A percentile compares a stretch with the other conserved stretches of the same genome.
These are phyloP conservation scores for Notodonta dromedarius DNA, from an alignment of 2,888 invertebrate species.

Conservation along the genomic window DNA sequence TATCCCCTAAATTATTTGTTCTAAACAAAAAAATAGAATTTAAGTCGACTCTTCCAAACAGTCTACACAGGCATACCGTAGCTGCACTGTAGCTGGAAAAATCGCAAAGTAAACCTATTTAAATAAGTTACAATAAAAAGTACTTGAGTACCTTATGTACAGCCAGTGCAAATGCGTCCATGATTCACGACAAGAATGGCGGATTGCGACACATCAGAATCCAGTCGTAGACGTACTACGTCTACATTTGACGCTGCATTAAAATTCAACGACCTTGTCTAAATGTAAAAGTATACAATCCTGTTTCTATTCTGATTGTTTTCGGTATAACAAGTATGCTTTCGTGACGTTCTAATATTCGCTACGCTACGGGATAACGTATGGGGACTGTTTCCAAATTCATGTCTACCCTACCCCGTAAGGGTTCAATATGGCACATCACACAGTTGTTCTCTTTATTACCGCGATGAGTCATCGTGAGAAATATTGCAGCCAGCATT, in stretches of 20 bases:
- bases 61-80: too few relatives aligned
- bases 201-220: neutral
- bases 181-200: neutral
- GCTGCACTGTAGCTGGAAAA: too few relatives aligned
- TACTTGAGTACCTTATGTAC: neutral
- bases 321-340: neutral
- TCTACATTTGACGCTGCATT: neutral
- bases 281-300: neutral
- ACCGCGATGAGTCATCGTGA: conserved; percentile 12
- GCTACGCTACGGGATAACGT: conserved; percentile 5
- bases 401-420: neutral
- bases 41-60: too few relatives aligned
- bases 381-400: neutral
- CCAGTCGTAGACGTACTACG: neutral
- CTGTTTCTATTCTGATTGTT: neutral
- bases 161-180: neutral
- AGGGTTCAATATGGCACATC: conserved; percentile 14
- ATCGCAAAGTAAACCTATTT: too few relatives aligned
- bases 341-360: conserved; percentile 16
- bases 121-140: too few relatives aligned
- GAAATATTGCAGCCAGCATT: conserved; percentile 25
- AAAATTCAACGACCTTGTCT: neutral
- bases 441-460: conserved; percentile 1
- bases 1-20: too few relatives aligned
- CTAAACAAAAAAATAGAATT: too few relatives aligned